Conservation (phyloP, 2,113 vertebrate genomes). For the Chaetorhynchus papuensis region DNA sequence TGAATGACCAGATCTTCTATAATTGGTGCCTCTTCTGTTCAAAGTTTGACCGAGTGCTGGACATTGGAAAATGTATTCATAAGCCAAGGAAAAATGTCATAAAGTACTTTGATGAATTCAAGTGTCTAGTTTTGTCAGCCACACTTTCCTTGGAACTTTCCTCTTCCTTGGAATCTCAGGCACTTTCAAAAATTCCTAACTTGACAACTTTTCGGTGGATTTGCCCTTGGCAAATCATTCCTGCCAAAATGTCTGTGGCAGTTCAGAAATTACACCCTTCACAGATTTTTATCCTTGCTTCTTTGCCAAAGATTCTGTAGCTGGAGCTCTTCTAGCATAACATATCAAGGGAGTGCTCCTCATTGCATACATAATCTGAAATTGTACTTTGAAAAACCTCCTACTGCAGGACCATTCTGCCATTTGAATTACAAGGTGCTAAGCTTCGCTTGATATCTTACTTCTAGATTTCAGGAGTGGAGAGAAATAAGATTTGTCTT, state of each 20-base stretch:
- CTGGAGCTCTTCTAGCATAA: neutral
- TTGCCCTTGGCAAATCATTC: neutral
- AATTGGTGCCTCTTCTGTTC: neutral
- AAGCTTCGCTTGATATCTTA: neutral
- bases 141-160: neutral
- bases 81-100: neutral
- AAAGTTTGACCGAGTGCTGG: neutral
- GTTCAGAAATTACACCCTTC: slow-evolving; percentile 14
- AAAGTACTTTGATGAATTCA: neutral
- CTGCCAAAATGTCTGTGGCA: slow-evolving; percentile 21
- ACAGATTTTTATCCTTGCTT: neutral
- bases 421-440: neutral
- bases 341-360: neutral
- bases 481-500: neutral
- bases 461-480: neutral
- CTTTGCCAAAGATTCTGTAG: neutral
- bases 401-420: neutral
- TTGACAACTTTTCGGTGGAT: neutral
- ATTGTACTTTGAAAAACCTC: neutral
- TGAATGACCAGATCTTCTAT: neutral
- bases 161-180: neutral
- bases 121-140: neutral
- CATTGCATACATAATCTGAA: neutral
- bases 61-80: neutral
- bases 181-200: neutral